Evolutionary conservation across 2,888 invertebrate species (phyloP).

Genomic region (Odontothrips loti): DNA sequence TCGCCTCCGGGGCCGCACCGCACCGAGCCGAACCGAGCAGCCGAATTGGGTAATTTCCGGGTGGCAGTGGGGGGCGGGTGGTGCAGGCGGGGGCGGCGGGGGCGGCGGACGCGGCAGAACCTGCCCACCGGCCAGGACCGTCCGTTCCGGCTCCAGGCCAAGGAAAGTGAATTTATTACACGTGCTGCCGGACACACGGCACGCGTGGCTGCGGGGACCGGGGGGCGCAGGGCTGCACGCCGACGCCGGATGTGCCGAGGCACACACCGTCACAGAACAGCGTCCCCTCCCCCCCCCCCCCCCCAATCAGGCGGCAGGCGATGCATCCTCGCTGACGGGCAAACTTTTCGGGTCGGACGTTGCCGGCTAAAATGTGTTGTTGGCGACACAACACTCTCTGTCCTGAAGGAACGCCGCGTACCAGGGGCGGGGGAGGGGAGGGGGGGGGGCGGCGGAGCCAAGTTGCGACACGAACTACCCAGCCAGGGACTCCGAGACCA

Average conservation of each 20-base stretch:
- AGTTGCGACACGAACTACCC: background rate
- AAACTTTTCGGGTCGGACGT: too few species aligned
- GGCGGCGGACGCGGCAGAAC: background rate
- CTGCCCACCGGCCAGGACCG: background rate
- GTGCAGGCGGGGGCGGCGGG: background rate
- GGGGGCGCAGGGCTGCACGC: background rate
- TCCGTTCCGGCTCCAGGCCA: background rate
- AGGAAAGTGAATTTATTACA: background rate
- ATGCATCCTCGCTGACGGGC: too few species aligned
- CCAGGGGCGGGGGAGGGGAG: background rate
- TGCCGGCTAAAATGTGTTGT: background rate
- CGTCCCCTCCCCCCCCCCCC: background rate
- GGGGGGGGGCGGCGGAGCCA: background rate
- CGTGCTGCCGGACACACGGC: too few species aligned
- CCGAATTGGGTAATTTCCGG: slow-evolving; percentile 6
- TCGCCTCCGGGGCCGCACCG: too few species aligned
- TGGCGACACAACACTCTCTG: background rate
- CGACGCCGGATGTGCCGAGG: background rate
- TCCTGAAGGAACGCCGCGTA: background rate
- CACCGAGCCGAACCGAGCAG: too few species aligned
- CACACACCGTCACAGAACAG: too few species aligned
- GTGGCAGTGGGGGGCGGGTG: background rate
- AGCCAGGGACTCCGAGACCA: background rate
- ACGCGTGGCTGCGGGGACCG: background rate
- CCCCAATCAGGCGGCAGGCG: background rate